These are phyloP conservation scores for Dipodomys ordii DNA, from an alignment of 2,113 vertebrate genomes.

Conservation along the genomic window DNA sequence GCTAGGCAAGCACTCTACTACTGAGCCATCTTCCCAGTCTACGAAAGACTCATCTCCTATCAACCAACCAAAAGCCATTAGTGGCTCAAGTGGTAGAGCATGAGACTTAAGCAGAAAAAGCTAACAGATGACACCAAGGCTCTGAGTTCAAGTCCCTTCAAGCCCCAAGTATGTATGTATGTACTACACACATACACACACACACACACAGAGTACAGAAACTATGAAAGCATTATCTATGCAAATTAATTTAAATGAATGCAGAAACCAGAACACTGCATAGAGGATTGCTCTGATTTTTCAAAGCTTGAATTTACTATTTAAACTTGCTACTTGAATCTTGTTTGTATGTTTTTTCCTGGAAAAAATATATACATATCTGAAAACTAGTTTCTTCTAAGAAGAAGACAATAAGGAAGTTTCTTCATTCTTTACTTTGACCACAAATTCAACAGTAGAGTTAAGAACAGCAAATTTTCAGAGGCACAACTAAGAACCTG, in stretches of 20 bases:
- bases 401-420: not conserved
- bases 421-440: constrained; percentile 25
- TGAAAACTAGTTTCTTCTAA: constrained; percentile 35
- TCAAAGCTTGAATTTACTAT: not conserved
- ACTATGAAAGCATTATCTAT: not conserved
- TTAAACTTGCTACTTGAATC: not conserved
- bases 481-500: not conserved
- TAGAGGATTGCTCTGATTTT: not conserved
- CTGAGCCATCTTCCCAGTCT: too few relatives aligned
- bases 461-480: constrained; percentile 12
- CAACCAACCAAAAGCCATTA: too few relatives aligned
- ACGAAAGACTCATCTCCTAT: too few relatives aligned
- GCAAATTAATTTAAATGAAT: not conserved
- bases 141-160: too few relatives aligned
- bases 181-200: too few relatives aligned
- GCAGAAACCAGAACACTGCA: not conserved
- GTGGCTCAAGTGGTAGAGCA: too few relatives aligned
- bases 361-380: constrained; percentile 30
- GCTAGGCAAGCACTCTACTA: too few relatives aligned
- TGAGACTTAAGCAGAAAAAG: too few relatives aligned
- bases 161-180: too few relatives aligned
- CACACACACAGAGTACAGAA: not conserved
- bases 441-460: not conserved
- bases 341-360: not conserved
- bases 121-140: too few relatives aligned